Base-by-base conservation (phyloP, 2,888 invertebrate species). In the Pachymerium ferrugineum region DNA sequence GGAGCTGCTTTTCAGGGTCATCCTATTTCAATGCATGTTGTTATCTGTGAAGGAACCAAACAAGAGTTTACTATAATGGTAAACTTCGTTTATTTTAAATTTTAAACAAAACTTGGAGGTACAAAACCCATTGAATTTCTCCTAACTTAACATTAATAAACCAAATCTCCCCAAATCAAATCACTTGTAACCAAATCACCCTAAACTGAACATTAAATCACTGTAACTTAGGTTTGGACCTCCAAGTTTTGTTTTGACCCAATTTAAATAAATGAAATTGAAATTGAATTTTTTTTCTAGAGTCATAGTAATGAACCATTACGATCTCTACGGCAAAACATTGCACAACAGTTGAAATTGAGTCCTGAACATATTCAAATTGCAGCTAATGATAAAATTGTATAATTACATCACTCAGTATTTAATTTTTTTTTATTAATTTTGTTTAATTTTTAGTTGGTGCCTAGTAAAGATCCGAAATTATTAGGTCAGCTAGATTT, bases 1-100 rank as follows among this genome's bases (percentile, higher is more conserved):
- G 85, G 83, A 1, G 82, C 84, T 38, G 83, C 84, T 30, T 85
- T 83, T 78, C 81, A 82, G 73, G 84, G 85, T 30, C 79, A 81
- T 74, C 83, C 83, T 54, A 78, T 84, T 73, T 79, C 80, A 33
- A 76, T 84, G 70, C 78, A 79, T 71, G 78, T 84, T 70, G 47
- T 42, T 29, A 79, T 79, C 38, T 82, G 81, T 76, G 84, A 84
- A 73, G 78, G 80, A 31, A 79, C 80, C 28, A 82, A 82, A 77
- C 80, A 81, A 73, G 83, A 83, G 76, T 81, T 83, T 76, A 79
- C 78, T 70, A 74, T 83, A 22, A 77, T 80, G 78, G 83, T 82
- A 77, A 76, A 38, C 0, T 30, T 14, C 1, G 14, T n/a, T n/a
- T 8, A 25, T 12, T 25, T 62, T 25, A 47, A 28, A 6, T 22